A percentile compares a stretch with the other conserved stretches of the same genome.
Conservation (phyloP, 2,888 invertebrate genomes). For the Drosophila paramelanica region DNA sequence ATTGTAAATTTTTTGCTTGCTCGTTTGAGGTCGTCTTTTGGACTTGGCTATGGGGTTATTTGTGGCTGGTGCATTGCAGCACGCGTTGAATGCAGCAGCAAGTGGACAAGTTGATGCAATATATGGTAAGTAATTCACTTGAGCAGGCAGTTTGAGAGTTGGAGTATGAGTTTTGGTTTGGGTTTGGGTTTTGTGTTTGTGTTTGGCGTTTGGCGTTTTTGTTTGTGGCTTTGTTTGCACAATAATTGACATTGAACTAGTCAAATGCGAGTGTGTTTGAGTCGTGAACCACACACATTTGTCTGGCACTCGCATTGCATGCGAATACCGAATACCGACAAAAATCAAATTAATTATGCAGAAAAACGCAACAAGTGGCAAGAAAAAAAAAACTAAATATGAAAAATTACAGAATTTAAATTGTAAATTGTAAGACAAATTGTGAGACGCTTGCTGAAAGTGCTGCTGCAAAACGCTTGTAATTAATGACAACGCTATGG, state of each 20-base stretch:
- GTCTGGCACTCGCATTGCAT: constrained; percentile 38
- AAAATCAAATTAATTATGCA: constrained; percentile 45
- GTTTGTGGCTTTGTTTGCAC: constrained; percentile 36
- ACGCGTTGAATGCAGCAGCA: constrained; percentile 31
- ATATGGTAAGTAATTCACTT: constrained; percentile 65
- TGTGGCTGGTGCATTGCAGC: constrained; percentile 23
- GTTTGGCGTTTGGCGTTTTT: constrained; percentile 6
- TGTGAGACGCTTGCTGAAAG: constrained; percentile 28
- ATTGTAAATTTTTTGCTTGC: constrained; percentile 11
- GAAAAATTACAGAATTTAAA: constrained; percentile 47
- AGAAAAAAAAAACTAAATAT: constrained; percentile 24
- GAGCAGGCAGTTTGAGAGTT: constrained; percentile 11
- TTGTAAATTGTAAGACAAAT: constrained; percentile 57
- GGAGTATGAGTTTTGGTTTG: background rate
- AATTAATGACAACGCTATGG: constrained; percentile 72
- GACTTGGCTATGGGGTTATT: constrained; percentile 37
- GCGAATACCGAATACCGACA: constrained; percentile 20
- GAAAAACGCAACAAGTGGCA: constrained; percentile 3
- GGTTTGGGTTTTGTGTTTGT: constrained; percentile 14
- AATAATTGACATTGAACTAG: constrained; percentile 72
- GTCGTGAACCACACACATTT: constrained; percentile 42
- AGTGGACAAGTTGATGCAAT: constrained; percentile 37
- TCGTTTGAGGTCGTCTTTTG: constrained; percentile 49
- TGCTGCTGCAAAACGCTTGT: constrained; percentile 41
- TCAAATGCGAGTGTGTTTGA: constrained; percentile 33